A percentile compares a stretch with the other conserved stretches of the same genome.
Evolutionary conservation across 2,888 invertebrate genomes (phyloP).

Genomic region (Papilio demoleus): DNA sequence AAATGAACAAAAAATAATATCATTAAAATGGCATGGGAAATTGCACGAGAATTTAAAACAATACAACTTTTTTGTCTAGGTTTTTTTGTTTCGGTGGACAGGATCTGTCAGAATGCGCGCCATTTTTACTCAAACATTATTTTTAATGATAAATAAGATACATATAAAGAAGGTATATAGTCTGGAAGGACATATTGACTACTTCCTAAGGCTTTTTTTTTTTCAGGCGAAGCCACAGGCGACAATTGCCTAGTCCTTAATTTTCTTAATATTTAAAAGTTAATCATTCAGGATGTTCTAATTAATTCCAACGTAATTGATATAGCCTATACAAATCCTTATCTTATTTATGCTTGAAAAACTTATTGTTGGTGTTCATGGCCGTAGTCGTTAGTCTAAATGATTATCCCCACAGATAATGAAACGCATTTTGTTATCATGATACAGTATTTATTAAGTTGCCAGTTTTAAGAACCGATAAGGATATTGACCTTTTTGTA

Average conservation of each 20-base stretch:
- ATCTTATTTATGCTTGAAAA: conserved; percentile 27
- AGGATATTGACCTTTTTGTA: neutral
- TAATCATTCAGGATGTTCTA: neutral
- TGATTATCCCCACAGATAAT: conserved; percentile 10
- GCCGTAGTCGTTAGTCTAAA: conserved; percentile 19
- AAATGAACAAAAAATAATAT: too few relatives aligned
- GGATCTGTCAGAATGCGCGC: too few relatives aligned
- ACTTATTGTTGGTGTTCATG: conserved; percentile 17
- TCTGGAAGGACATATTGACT: too few relatives aligned
- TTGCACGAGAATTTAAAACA: too few relatives aligned
- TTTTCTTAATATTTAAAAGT: neutral
- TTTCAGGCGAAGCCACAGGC: too few relatives aligned
- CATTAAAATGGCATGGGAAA: too few relatives aligned
- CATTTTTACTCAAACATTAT: too few relatives aligned
- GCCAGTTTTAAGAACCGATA: conserved; percentile 3
- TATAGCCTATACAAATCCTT: conserved; percentile 28
- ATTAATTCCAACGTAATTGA: conserved; percentile 13
- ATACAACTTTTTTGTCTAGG: too few relatives aligned
- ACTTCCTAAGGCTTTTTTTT: too few relatives aligned
- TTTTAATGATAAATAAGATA: conserved; percentile 2
- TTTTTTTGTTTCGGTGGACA: too few relatives aligned
- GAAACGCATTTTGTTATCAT: neutral
- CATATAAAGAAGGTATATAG: neutral
- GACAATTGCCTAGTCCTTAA: too few relatives aligned
- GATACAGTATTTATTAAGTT: conserved; percentile 5